Conservation (phyloP, 2,113 vertebrate genomes). For the Delphinapterus leucas region DNA sequence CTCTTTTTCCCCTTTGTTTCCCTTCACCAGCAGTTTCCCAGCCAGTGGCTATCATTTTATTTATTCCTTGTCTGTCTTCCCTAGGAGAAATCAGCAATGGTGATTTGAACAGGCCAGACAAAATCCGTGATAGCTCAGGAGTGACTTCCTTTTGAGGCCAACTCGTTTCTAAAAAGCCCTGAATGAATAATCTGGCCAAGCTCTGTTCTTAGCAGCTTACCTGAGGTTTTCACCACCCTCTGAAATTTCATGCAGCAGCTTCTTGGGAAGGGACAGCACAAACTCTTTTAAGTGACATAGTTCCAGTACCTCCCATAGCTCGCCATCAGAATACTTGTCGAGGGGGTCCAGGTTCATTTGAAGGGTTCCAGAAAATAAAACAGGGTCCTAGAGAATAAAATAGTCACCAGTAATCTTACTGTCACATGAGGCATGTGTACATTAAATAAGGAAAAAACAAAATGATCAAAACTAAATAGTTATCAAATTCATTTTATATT, state of each 20-base stretch:
- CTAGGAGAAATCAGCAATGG: not conserved
- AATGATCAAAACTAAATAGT: not conserved
- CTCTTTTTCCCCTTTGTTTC: not conserved
- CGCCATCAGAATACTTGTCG: conserved; percentile 71
- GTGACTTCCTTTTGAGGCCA: not conserved
- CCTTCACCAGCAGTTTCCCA: not conserved
- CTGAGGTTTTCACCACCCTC: conserved; percentile 81
- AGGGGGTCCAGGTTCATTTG: conserved; percentile 81
- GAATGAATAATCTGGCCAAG: not conserved
- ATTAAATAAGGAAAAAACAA: not conserved
- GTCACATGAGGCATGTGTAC: not conserved
- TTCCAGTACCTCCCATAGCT: conserved; percentile 80
- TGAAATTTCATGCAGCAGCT: conserved; percentile 78
- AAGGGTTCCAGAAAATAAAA: conserved; percentile 81
- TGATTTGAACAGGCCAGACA: not conserved
- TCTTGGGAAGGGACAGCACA: conserved; percentile 77
- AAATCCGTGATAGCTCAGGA: not conserved
- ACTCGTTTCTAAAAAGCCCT: not conserved
- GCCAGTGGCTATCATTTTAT: not conserved
- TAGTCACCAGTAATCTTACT: not conserved
- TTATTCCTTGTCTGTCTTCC: not conserved
- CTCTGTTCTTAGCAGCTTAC: conserved; percentile 44
- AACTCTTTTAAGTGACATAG: conserved; percentile 79
- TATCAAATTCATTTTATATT: not conserved
- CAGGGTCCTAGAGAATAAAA: conserved; percentile 69